These are phyloP conservation scores for Rhinichthys klamathensis DNA, from an alignment of 2,113 vertebrate species.

Conservation along the genomic window DNA sequence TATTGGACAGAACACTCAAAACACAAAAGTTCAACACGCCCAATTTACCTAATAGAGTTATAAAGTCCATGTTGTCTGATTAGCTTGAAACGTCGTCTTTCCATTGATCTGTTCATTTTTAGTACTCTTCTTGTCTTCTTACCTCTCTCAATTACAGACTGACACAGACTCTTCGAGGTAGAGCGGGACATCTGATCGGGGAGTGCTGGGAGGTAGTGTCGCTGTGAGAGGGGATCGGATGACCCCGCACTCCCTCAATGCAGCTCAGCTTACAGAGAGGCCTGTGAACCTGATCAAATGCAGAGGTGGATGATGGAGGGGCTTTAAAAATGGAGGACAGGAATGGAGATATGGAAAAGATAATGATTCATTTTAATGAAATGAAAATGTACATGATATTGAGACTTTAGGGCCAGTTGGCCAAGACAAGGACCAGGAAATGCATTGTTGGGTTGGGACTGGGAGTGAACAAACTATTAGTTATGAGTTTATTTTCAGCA, in stretches of 20 bases:
- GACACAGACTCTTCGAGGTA: not conserved
- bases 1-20: not conserved
- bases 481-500: not conserved
- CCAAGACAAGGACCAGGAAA: not conserved
- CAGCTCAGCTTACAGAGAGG: slow-evolving; percentile 64
- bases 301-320: not conserved
- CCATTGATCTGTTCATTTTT: not conserved
- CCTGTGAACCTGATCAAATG: slow-evolving; percentile 30
- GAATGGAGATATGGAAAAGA: not conserved
- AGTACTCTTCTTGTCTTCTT: not conserved
- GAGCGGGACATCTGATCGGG: slow-evolving; percentile 72
- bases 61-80: slow-evolving; percentile 11
- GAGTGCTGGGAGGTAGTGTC: slow-evolving; percentile 52
- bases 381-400: not conserved
- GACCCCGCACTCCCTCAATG: slow-evolving; percentile 56
- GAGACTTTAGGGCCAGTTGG: not conserved
- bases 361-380: not conserved
- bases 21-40: not conserved
- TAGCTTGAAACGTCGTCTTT: slow-evolving; percentile 45
- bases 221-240: slow-evolving; percentile 65
- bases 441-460: not conserved
- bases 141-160: not conserved
- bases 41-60: slow-evolving; percentile 7
- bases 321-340: not conserved
- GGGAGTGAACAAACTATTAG: not conserved